phyloP scores from a whole-genome alignment of 1,140 invertebrate species.

The Paracyclopina nana region DNA sequence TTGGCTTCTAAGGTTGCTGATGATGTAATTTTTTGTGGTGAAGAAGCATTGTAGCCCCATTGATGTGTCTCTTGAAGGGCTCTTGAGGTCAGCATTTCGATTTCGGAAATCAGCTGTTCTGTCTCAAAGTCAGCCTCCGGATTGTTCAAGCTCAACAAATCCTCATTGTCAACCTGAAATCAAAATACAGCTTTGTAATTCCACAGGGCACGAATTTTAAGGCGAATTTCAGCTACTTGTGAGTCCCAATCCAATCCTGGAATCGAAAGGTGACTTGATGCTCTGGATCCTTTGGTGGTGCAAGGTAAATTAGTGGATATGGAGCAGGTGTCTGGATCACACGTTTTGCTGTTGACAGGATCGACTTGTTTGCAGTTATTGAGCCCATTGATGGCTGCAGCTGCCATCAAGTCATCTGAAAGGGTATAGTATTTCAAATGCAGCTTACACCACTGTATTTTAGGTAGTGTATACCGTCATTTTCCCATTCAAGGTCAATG shows the following conservation, averaged over 20 bases:
- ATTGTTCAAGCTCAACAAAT: constrained; percentile 2
- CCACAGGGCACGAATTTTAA: not conserved
- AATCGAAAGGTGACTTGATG: not conserved
- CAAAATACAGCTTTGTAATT: not conserved
- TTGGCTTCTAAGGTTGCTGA: no score
- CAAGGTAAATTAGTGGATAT: no score
- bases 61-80: constrained; percentile 2
- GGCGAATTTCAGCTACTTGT: not conserved
- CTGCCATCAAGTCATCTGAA: not conserved
- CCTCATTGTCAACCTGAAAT: not conserved
- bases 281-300: not conserved
- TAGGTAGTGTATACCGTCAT: not conserved
- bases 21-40: no score
- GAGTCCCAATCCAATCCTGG: constrained; percentile 7
- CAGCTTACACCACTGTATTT: no score
- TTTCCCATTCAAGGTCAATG: constrained; percentile 1
- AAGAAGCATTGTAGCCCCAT: no score
- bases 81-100: not conserved
- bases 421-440: not conserved
- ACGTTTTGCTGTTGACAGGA: not conserved
- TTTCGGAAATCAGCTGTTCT: constrained; percentile 8
- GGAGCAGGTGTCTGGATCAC: not conserved
- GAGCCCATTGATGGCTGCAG: not conserved
- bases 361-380: not conserved
- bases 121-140: constrained; percentile 1